A percentile compares a stretch with the other conserved stretches of the same genome.
Evolutionary conservation across 2,797 vertebrate genomes (phyloP).

Genomic region (Chloroceryle inda): DNA sequence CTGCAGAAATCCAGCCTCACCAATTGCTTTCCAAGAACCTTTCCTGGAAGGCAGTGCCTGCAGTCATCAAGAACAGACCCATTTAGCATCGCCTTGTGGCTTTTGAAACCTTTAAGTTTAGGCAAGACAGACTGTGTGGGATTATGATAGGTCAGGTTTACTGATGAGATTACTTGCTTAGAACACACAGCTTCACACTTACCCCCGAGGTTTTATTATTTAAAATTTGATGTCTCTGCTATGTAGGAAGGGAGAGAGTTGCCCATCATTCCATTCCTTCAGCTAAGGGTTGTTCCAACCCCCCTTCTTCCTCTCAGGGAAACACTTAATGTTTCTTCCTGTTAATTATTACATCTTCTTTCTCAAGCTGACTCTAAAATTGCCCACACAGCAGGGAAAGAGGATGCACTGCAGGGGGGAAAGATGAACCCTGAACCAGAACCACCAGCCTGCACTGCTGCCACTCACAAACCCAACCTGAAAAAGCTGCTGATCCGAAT

Average conservation of each 20-base stretch:
- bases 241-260: not conserved
- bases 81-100: not conserved
- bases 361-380: not conserved
- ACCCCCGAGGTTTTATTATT: not conserved
- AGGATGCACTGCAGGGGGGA: accelerated
- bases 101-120: not conserved
- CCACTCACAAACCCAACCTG: not conserved
- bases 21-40: not conserved
- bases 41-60: not conserved
- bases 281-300: not conserved
- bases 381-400: not conserved
- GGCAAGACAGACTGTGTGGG: not conserved
- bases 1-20: not conserved
- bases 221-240: not conserved
- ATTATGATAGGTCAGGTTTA: not conserved
- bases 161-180: not conserved
- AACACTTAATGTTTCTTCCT: not conserved
- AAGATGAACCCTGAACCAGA: not conserved
- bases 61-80: not conserved
- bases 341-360: slow-evolving; percentile 11
- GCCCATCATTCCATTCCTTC: not conserved
- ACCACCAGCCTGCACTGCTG: not conserved
- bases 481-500: not conserved
- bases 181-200: not conserved
- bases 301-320: not conserved